Evolutionary conservation across 2,888 invertebrate species (phyloP), one percentile per base, ranked within the genome.

Genomic region (Drosophila setosimentum): DNA sequence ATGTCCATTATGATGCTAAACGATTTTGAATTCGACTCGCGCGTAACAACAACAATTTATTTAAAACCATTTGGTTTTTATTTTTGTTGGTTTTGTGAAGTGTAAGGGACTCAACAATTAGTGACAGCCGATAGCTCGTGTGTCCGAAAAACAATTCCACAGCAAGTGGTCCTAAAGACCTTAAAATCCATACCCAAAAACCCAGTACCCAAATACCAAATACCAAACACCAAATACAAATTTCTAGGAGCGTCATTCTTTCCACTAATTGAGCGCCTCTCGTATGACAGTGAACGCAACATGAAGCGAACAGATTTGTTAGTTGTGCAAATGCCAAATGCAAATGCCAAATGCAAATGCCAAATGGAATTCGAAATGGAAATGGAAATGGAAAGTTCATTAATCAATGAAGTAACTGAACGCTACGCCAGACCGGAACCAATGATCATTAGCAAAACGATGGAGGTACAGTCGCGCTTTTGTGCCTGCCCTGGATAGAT

Each of bases 191-290:
- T n/a, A 11, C 21, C 42, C 30, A 18, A 30, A 18, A 30, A 8
- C 53, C 2, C 33, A 33, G 5, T 33, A 16, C 16, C 53, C 2
- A 13, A 33, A 2, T 33, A 16, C 16, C 33, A 45, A 45, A 21
- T 13, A 21, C 40, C 11, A 2, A 40, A n/a, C n/a, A 40, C 40
- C n/a, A 42, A 21, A 24, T 3, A 33, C 54, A 27, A 35, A 54
- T 18, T 54, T 54, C 27, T 54, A 18, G 55, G n/a, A 55, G 27
- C 37, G 54, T 27, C 21, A 37, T 55, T 37, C 55, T 58, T 70
- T 40, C 45, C 18, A 69, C 87, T 84, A 83, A 89, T 87, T 71
- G 78, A 82, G 89, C 73, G 84, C 89, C 87, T 81, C 84, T 83
- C 87, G 63, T 73, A 72, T 87, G 71, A 55, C 63, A 60, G 62